A percentile compares a stretch with the other conserved stretches of the same genome.
Conservation (phyloP, 2,888 invertebrate species). For the Drosophila eohydei region DNA sequence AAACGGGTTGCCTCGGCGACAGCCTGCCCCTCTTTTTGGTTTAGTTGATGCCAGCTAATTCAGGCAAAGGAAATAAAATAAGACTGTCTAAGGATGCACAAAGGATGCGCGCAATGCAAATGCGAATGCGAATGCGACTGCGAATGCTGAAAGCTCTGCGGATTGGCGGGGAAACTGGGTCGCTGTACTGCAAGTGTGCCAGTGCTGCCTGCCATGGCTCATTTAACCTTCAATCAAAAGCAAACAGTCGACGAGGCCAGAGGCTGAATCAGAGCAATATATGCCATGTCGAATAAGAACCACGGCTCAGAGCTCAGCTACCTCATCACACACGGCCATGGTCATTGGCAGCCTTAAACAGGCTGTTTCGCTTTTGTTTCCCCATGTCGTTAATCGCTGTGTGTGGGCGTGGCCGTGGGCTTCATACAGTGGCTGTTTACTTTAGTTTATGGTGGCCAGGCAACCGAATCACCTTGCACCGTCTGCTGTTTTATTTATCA, state of each 20-base stretch:
- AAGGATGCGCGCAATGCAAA: slow-evolving; percentile 56
- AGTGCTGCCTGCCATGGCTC: slow-evolving; percentile 58
- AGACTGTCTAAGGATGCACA: slow-evolving; percentile 65
- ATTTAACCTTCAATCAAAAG: slow-evolving; percentile 81
- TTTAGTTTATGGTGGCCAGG: slow-evolving; percentile 55
- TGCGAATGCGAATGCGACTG: slow-evolving; percentile 32
- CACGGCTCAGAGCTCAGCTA: slow-evolving; percentile 12
- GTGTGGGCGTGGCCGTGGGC: slow-evolving; percentile 27
- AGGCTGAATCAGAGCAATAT: slow-evolving; percentile 46
- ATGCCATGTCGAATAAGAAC: slow-evolving; percentile 21
- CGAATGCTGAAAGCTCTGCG: slow-evolving; percentile 26
- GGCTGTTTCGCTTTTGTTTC: slow-evolving; percentile 28
- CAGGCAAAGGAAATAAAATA: slow-evolving; percentile 70
- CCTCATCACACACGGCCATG: slow-evolving; percentile 44
- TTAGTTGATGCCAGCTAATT: slow-evolving; percentile 70
- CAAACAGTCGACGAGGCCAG: slow-evolving; percentile 50
- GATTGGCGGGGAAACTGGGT: slow-evolving; percentile 7
- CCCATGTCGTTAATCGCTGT: slow-evolving; percentile 36
- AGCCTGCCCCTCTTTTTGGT: slow-evolving; percentile 37
- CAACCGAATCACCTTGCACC: slow-evolving; percentile 34
- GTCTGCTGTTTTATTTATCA: slow-evolving; percentile 58
- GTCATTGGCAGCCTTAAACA: slow-evolving; percentile 57
- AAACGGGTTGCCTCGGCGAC: slow-evolving; percentile 14
- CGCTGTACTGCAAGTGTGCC: slow-evolving; percentile 23
- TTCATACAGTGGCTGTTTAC: slow-evolving; percentile 58